phyloP scores from a whole-genome alignment of 2,113 vertebrate genomes.

The Proteles cristata region DNA sequence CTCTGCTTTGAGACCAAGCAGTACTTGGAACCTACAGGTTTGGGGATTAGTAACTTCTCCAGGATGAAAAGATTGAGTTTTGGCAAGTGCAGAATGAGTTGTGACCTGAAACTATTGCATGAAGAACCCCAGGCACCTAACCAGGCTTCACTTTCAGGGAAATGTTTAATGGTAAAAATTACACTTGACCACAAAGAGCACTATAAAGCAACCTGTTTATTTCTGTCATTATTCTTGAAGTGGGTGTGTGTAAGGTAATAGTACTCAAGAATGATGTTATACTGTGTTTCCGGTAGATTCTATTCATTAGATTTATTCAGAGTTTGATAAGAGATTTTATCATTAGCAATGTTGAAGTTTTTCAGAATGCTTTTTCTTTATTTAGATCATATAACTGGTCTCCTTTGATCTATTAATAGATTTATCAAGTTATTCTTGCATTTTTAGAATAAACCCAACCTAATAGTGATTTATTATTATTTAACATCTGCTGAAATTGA shows the following conservation, averaged over 20 bases:
- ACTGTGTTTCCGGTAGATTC: neutral
- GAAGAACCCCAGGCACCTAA: neutral
- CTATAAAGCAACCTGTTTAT: neutral
- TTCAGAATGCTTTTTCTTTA: neutral
- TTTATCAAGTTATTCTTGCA: neutral
- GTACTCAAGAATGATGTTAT: neutral
- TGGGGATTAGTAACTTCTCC: neutral
- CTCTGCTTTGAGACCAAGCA: too few species aligned
- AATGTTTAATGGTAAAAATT: neutral
- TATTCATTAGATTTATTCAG: neutral
- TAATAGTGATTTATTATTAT: neutral
- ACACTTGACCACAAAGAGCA: neutral
- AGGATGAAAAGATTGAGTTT: neutral
- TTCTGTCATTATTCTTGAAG: neutral
- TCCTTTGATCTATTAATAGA: neutral
- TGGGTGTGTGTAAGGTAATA: neutral
- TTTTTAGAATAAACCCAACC: neutral
- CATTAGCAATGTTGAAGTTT: neutral
- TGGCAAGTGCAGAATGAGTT: neutral
- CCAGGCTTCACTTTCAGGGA: neutral
- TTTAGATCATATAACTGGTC: neutral
- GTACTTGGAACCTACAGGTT: neutral
- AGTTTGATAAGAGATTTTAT: neutral
- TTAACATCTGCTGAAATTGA: neutral
- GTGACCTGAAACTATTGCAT: neutral